Percentiles rank a stretch among this genome's conserved stretches.
Evolutionary conservation across 2,888 invertebrate genomes (phyloP).

Genomic region (Agrochola circellaris): DNA sequence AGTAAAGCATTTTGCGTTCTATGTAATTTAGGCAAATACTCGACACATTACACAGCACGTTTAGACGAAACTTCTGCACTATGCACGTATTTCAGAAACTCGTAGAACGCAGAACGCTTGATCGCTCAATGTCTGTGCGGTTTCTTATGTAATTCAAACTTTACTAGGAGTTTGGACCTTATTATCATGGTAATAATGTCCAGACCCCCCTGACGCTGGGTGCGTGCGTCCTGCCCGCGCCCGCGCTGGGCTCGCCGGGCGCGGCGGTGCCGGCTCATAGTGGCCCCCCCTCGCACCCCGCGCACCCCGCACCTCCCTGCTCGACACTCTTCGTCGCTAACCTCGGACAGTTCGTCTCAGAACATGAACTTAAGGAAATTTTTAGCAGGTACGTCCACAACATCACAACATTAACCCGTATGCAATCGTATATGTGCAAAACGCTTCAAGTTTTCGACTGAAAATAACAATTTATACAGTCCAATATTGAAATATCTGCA

Average conservation of each 20-base stretch:
- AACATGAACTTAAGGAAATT: conserved; percentile 99
- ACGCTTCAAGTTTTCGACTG: conserved; percentile 72
- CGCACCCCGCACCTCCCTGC: conserved; percentile 95
- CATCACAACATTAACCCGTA: conserved; percentile 14
- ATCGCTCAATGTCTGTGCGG: conserved; percentile 74
- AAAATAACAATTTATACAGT: conserved; percentile 57
- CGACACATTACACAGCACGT: background rate
- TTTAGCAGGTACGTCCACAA: conserved; percentile 95
- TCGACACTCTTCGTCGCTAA: conserved; percentile 99
- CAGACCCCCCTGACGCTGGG: conserved; percentile 90
- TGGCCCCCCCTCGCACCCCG: conserved; percentile 91
- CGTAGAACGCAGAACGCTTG: conserved; percentile 51
- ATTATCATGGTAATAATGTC: conserved; percentile 65
- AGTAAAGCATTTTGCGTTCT: conserved; percentile 44
- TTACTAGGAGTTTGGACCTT: conserved; percentile 66
- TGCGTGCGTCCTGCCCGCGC: conserved; percentile 97
- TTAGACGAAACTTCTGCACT: conserved; percentile 4
- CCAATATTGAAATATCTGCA: conserved; percentile 15
- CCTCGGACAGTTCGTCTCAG: conserved; percentile 98
- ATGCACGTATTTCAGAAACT: conserved; percentile 14
- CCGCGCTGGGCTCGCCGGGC: conserved; percentile 97
- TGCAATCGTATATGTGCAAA: conserved; percentile 60
- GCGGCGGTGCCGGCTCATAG: conserved; percentile 93
- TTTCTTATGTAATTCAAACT: conserved; percentile 53
- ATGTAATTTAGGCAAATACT: background rate